Evolutionary conservation across 2,797 vertebrate genomes (phyloP).

Genomic region (Anguilla obscura): DNA sequence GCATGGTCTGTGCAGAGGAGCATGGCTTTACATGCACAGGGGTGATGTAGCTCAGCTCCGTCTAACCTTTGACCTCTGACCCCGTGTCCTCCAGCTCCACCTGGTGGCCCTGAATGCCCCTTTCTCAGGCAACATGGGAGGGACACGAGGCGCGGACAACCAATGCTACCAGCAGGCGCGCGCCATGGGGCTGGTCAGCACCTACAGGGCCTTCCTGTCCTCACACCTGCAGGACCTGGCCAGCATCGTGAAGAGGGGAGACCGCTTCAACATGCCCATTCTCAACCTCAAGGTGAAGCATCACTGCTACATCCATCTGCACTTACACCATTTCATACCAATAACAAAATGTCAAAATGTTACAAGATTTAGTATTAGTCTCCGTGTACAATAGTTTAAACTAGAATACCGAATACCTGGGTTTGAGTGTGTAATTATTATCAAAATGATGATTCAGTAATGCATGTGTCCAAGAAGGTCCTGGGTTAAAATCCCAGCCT

Average conservation of each 20-base stretch:
- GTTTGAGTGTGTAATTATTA: neutral
- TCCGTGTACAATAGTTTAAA: neutral
- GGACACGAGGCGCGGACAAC: constrained; percentile 74
- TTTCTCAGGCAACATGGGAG: constrained; percentile 80
- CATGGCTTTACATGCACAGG: too few relatives aligned
- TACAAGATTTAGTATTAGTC: too few relatives aligned
- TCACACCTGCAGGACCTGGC: constrained; percentile 79
- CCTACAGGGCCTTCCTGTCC: constrained; percentile 90
- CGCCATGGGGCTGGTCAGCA: constrained; percentile 81
- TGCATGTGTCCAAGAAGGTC: too few relatives aligned
- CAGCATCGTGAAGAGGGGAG: constrained; percentile 73
- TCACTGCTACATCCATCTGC: neutral
- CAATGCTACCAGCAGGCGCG: constrained; percentile 91
- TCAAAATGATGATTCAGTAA: too few relatives aligned
- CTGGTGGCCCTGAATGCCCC: constrained; percentile 90
- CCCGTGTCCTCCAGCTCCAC: constrained; percentile 73
- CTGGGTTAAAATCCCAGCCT: too few relatives aligned
- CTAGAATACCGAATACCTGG: neutral
- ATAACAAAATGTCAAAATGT: too few relatives aligned
- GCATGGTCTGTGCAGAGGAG: neutral
- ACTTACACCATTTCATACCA: neutral
- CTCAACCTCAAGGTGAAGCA: constrained; percentile 89
- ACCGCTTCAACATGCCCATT: constrained; percentile 69
- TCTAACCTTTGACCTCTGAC: neutral
- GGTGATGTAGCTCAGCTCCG: neutral